A percentile compares a stretch with the other conserved stretches of the same genome.
Evolutionary conservation across 2,888 invertebrate species (phyloP).

Genomic region (Uloborus plumipes): DNA sequence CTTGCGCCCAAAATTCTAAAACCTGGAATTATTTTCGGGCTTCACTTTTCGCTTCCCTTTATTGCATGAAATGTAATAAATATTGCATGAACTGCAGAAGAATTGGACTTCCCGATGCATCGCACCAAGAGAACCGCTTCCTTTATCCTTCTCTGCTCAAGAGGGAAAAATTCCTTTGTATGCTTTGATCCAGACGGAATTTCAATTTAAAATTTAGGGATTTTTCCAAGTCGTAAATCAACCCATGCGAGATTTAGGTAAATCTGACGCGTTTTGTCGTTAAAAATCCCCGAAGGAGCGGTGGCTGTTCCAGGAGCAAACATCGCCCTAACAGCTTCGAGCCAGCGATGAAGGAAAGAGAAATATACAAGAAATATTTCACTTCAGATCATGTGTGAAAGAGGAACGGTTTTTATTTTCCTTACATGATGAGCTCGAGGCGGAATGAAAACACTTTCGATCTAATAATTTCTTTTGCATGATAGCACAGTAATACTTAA

Average conservation of each 20-base stretch:
- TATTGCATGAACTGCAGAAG: conserved; percentile 49
- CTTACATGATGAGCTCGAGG: too few species aligned
- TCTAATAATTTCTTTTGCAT: too few species aligned
- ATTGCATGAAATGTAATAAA: conserved; percentile 52
- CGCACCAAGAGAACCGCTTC: conserved; percentile 26
- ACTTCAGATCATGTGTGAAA: too few species aligned
- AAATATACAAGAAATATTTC: too few species aligned
- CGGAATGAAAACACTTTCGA: too few species aligned
- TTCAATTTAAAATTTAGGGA: conserved; percentile 63
- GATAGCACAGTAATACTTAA: too few species aligned
- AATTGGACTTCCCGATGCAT: conserved; percentile 59
- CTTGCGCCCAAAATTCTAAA: too few species aligned
- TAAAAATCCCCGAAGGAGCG: conserved; percentile 11
- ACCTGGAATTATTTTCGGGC: too few species aligned
- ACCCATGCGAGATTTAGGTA: conserved; percentile 34
- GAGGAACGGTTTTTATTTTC: too few species aligned
- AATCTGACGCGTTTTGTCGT: conserved; percentile 52
- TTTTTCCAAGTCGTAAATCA: conserved; percentile 58
- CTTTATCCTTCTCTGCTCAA: conserved; percentile 27
- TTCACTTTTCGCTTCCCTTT: neutral
- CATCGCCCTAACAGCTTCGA: neutral
- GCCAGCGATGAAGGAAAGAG: too few species aligned
- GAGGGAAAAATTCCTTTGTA: conserved; percentile 38
- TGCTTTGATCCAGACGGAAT: conserved; percentile 39
- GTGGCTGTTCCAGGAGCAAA: conserved; percentile 13